phyloP scores from a whole-genome alignment of 2,888 invertebrate genomes.

The Bimastos eiseni region DNA sequence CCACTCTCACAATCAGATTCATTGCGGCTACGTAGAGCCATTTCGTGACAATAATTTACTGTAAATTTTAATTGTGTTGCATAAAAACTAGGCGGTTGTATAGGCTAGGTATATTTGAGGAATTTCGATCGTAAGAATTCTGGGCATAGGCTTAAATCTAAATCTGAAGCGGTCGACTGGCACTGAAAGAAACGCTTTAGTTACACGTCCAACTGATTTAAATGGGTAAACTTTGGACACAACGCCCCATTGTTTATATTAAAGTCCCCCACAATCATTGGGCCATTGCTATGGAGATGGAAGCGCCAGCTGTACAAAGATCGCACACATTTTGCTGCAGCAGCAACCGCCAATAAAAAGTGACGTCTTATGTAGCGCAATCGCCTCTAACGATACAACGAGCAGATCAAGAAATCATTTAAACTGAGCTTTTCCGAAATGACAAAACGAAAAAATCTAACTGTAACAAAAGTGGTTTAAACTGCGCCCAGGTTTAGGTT shows the following conservation, averaged over 20 bases:
- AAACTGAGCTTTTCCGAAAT: neutral
- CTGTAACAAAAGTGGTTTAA: no score
- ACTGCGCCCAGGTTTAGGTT: no score
- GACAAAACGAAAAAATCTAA: neutral
- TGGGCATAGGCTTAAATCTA: neutral
- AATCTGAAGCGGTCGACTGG: neutral
- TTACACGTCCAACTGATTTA: neutral
- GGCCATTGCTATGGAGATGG: neutral
- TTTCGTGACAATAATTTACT: no score
- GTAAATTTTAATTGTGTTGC: no score
- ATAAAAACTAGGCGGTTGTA: neutral
- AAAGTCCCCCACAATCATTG: neutral
- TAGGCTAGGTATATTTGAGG: neutral
- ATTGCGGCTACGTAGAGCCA: neutral
- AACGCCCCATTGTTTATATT: conserved; percentile 15
- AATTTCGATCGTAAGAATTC: neutral
- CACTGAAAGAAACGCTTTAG: neutral
- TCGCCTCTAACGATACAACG: neutral
- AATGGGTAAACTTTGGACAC: conserved; percentile 18
- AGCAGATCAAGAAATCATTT: neutral
- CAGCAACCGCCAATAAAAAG: conserved; percentile 17
- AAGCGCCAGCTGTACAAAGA: neutral
- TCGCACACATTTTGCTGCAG: no score
- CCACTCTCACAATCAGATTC: conserved; percentile 2
- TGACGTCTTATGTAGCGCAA: neutral